Percentiles rank a stretch among this genome's conserved stretches.
phyloP scores from a whole-genome alignment of 2,888 invertebrate genomes.

The Erebia epiphron region DNA sequence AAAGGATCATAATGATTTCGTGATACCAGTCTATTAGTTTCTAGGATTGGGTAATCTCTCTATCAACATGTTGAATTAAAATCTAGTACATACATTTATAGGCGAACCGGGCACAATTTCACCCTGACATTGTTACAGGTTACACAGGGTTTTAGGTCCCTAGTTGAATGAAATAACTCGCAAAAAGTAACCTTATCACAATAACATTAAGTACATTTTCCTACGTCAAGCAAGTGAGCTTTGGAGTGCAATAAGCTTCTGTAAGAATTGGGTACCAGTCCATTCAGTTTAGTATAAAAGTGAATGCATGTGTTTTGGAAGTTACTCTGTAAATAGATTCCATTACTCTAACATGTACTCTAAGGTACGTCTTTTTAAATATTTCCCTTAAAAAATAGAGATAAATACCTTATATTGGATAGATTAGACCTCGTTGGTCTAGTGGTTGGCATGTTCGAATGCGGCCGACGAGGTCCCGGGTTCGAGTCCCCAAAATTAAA shows the following conservation, averaged over 20 bases:
- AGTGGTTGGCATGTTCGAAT: too few relatives aligned
- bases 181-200: slow-evolving; percentile 40
- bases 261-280: slow-evolving; percentile 66
- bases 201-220: slow-evolving; percentile 42
- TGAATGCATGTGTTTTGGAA: slow-evolving; percentile 58
- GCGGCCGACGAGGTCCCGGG: too few relatives aligned
- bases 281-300: slow-evolving; percentile 66
- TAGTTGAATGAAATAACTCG: slow-evolving; percentile 22
- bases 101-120: slow-evolving; percentile 44
- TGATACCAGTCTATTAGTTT: slow-evolving; percentile 2
- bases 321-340: slow-evolving; percentile 63
- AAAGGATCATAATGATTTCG: slow-evolving; percentile 7
- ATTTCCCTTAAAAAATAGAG: neutral
- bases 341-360: slow-evolving; percentile 63
- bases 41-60: slow-evolving; percentile 26
- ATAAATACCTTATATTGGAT: too few relatives aligned
- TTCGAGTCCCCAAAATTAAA: too few relatives aligned
- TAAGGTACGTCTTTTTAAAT: slow-evolving; percentile 54
- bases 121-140: slow-evolving; percentile 56
- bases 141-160: slow-evolving; percentile 39
- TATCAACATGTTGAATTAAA: slow-evolving; percentile 22
- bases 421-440: too few relatives aligned
- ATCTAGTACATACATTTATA: slow-evolving; percentile 43
- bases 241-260: slow-evolving; percentile 53
- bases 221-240: slow-evolving; percentile 35